These are phyloP conservation scores for Sepiola atlantica DNA, from an alignment of 2,888 invertebrate species.

Conservation along the genomic window DNA sequence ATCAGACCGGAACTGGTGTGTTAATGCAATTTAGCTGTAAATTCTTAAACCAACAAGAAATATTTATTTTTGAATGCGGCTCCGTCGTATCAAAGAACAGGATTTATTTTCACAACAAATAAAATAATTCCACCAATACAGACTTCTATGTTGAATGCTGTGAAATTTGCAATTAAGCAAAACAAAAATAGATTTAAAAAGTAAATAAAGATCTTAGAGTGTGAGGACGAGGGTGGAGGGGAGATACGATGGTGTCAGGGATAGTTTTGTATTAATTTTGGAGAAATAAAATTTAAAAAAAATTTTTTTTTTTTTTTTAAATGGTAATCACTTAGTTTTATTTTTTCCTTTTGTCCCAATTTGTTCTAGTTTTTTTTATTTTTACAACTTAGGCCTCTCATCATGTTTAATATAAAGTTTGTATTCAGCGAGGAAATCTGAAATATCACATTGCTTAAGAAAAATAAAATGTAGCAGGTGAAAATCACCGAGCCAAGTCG, in stretches of 20 bases:
- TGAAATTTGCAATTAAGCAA: neutral
- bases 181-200: neutral
- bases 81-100: too few species aligned
- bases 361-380: neutral
- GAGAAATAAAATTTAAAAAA: neutral
- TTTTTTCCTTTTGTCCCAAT: too few species aligned
- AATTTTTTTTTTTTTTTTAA: neutral
- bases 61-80: too few species aligned
- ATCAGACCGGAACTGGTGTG: too few species aligned
- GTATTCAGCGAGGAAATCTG: neutral
- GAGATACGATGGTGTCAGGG: too few species aligned
- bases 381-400: neutral
- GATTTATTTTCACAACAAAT: neutral
- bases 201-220: neutral
- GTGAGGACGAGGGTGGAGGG: neutral
- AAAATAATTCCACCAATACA: neutral
- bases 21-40: too few species aligned
- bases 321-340: neutral
- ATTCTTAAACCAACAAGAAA: too few species aligned
- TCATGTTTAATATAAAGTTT: neutral
- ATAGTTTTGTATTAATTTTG: neutral
- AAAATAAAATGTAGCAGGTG: neutral
- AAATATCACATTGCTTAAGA: conserved; percentile 32
- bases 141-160: neutral
- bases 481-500: neutral